Conservation (phyloP, 2,113 vertebrate genomes). For the Podilymbus podiceps region DNA sequence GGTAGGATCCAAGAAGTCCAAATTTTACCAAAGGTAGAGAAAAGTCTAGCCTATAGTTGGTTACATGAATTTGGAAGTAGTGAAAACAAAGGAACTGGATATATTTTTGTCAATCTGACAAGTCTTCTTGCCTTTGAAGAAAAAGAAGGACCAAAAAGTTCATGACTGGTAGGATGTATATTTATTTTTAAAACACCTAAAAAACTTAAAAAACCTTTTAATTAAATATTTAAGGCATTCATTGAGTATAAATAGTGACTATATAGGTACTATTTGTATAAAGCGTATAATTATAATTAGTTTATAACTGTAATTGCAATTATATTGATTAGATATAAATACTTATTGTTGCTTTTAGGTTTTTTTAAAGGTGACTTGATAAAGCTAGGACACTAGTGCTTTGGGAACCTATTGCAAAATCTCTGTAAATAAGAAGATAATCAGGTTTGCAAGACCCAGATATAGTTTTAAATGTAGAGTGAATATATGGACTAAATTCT, state of each 20-base stretch:
- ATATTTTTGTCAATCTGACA: neutral
- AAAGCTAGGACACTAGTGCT: neutral
- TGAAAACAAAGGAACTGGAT: neutral
- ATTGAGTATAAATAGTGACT: neutral
- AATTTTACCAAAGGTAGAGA: neutral
- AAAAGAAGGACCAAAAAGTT: neutral
- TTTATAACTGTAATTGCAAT: neutral
- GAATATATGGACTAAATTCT: neutral
- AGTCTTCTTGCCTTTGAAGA: neutral
- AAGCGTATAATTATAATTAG: neutral
- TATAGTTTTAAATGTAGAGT: neutral
- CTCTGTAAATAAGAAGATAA: neutral
- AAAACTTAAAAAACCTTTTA: accelerated
- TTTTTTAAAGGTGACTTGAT: neutral
- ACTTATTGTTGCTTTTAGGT: accelerated
- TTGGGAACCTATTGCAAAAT: neutral
- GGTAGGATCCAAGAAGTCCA: neutral
- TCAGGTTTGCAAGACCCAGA: neutral
- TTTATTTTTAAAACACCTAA: neutral
- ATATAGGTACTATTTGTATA: neutral
- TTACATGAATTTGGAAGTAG: neutral
- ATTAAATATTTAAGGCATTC: neutral
- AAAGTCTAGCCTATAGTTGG: neutral
- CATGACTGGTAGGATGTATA: neutral
- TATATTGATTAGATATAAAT: neutral